Evolutionary conservation across 92 coral and sea anemone species (phyloP), one percentile per base, ranked within the genome.

Genomic region (Paragorgia papillata): DNA sequence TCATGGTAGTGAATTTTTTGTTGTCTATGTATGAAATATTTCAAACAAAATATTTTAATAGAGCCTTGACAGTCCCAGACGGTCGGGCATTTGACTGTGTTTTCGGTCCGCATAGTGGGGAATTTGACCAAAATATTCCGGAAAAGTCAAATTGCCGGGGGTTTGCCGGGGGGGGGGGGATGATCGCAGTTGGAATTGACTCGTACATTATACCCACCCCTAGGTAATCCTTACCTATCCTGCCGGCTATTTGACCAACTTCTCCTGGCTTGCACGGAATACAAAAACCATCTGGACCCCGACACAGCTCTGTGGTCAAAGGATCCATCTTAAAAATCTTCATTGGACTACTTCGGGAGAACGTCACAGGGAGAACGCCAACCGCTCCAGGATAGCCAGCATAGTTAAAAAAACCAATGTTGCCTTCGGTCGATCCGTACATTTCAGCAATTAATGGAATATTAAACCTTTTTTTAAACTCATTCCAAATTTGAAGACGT

Each of bases 341-440:
- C 4, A 10, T 5, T 9, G 78, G 70, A 28, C 9, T 7, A 0
- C 18, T 7, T 5, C 1, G 1, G 21, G 84, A 37, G 0, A 35
- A 21, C 18, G 34, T 55, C 15, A 69, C 32, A 0, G 62, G 57
- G 4, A 53, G 37, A 80, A 32, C 55, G 0, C 84, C 84, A 5
- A 70, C 57, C 8, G 84, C 67, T 2, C 84, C 84, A 8, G 49
- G 77, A 24, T 41, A 18, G 19, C 68, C 58, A 19, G 32, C 78
- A 0, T 20, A 7, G 34, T 80, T 80, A 0, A 27, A 9, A 7
- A 35, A 9, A 19, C 34, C 51, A 21, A 54, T 60, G 25, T 68
- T 80, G 1, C 84, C 51, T 29, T 80, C 84, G 25, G 78, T 80
- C 2, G 84, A 60, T 0, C 69, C 84, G 26, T 80, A 80, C n/a